A percentile compares a stretch with the other conserved stretches of the same genome.
phyloP scores from a whole-genome alignment of 2,113 vertebrate species.

The Cryptomyrus ogoouensis region DNA sequence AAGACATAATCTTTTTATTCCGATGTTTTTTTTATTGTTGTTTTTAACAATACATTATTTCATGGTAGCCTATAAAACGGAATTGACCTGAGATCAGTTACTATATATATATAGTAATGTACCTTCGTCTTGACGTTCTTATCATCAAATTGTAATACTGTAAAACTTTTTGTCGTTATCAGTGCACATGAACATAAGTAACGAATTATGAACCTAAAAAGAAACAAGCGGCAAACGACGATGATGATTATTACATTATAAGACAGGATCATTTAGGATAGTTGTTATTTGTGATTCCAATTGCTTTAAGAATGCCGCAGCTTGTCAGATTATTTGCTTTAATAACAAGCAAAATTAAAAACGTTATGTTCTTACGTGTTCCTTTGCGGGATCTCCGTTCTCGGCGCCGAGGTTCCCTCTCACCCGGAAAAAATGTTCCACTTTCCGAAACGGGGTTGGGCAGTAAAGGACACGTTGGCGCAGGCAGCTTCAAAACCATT shows the following conservation, averaged over 20 bases:
- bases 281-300: background rate
- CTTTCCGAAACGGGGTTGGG: slow-evolving; percentile 47
- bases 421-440: slow-evolving; percentile 39
- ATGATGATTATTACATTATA: background rate
- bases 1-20: background rate
- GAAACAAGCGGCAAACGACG: background rate
- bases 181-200: background rate
- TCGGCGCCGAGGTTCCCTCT: slow-evolving; percentile 20
- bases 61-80: background rate
- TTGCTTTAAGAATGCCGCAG: background rate
- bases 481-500: slow-evolving; percentile 49
- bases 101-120: background rate
- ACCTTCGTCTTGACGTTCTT: background rate
- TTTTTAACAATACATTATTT: background rate
- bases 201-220: background rate
- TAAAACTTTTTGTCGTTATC: background rate
- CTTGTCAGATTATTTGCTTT: background rate
- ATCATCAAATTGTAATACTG: background rate
- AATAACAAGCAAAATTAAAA: background rate
- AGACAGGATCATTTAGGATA: background rate
- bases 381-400: slow-evolving; percentile 57
- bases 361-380: slow-evolving; percentile 38
- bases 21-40: background rate
- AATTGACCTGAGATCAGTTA: background rate
- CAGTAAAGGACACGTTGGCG: slow-evolving; percentile 47